Evolutionary conservation across 2,797 vertebrate genomes (phyloP).

Genomic region (Pseudochirops corinnae): DNA sequence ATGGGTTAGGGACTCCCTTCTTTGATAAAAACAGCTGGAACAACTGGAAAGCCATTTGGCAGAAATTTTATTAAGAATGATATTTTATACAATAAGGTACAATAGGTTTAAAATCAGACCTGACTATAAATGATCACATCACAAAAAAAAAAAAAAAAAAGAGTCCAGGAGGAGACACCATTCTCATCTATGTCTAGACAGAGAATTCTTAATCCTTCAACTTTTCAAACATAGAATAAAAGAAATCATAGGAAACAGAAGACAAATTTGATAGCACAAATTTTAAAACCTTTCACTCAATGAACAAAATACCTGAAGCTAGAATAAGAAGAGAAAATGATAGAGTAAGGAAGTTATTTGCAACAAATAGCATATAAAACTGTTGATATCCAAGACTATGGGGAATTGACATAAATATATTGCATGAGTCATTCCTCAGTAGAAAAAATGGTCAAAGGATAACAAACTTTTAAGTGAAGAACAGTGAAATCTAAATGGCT

Average conservation of each 20-base stretch:
- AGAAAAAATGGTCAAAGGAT: not conserved
- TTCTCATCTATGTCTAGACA: not conserved
- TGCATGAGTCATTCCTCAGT: not conserved
- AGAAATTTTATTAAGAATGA: not conserved
- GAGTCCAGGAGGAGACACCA: not conserved
- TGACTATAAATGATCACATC: not conserved
- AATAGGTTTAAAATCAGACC: not conserved
- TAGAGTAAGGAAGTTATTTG: not conserved
- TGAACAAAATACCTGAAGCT: not conserved
- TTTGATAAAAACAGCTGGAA: not conserved
- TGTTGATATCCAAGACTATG: not conserved
- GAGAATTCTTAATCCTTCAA: not conserved
- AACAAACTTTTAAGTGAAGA: too few species aligned
- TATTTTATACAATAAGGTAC: not conserved
- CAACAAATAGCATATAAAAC: not conserved
- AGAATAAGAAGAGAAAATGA: not conserved
- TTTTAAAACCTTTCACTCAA: not conserved
- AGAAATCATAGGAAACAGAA: not conserved
- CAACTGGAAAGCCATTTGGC: not conserved
- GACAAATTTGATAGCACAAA: not conserved
- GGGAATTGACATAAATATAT: not conserved
- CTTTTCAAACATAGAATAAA: not conserved
- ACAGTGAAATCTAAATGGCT: not conserved
- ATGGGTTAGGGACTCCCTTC: not conserved
- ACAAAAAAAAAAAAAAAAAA: not conserved